Evolutionary conservation across 2,797 vertebrate genomes (phyloP).

Genomic region (Sebastes paucispinis): DNA sequence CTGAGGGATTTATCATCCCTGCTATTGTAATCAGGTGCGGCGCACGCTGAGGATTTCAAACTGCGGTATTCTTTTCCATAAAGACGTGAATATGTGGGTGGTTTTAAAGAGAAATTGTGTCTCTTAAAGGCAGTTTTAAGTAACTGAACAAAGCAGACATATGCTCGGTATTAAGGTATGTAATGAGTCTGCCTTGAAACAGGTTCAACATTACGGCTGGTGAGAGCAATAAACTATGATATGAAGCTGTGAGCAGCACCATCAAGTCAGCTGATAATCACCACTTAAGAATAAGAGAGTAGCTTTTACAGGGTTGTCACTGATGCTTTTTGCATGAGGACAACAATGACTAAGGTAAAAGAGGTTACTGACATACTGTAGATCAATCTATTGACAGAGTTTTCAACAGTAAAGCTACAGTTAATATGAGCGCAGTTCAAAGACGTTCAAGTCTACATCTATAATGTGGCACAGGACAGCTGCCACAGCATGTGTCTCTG

Average conservation of each 20-base stretch:
- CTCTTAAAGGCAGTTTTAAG: slow-evolving; percentile 49
- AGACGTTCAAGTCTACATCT: background rate
- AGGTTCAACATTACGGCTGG: slow-evolving; percentile 16
- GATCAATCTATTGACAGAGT: background rate
- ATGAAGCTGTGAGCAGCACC: background rate
- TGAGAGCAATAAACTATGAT: slow-evolving; percentile 34
- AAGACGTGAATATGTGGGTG: slow-evolving; percentile 55
- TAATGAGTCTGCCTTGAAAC: slow-evolving; percentile 36
- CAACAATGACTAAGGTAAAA: background rate
- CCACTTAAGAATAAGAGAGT: slow-evolving; percentile 11
- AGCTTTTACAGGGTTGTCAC: background rate
- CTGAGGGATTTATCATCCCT: slow-evolving; percentile 68
- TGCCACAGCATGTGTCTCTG: rapidly evolving
- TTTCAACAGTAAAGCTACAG: background rate
- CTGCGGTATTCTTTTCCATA: slow-evolving; percentile 39
- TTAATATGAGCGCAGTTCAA: background rate
- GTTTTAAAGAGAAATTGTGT: slow-evolving; percentile 42
- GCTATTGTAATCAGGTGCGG: slow-evolving; percentile 66
- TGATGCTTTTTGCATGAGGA: background rate
- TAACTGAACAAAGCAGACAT: slow-evolving; percentile 51
- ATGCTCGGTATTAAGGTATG: slow-evolving; percentile 40
- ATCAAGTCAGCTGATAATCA: slow-evolving; percentile 19
- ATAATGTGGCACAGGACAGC: background rate
- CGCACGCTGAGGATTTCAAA: slow-evolving; percentile 59
- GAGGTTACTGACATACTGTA: background rate